Conservation (phyloP, 2,797 vertebrate species). For the Macropodus opercularis region DNA sequence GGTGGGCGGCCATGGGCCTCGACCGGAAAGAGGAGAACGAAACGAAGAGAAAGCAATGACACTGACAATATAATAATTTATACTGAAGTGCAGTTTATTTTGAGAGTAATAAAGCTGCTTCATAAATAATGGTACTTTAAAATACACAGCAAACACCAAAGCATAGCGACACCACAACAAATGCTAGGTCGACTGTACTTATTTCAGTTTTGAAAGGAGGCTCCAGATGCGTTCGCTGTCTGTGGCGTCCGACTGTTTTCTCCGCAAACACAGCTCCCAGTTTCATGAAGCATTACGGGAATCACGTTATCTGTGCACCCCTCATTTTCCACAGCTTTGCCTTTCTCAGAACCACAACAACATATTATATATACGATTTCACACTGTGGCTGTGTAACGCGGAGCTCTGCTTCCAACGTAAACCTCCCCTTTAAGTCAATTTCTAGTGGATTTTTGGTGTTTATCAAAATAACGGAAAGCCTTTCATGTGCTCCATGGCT, state of each 20-base stretch:
- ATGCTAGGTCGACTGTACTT: no score
- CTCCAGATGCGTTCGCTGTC: neutral
- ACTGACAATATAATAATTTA: no score
- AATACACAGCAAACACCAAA: no score
- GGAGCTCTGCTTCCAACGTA: constrained; percentile 23
- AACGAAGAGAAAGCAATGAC: no score
- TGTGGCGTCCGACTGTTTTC: neutral
- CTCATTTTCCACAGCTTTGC: constrained; percentile 27
- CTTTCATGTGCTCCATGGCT: constrained; percentile 58
- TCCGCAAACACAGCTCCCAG: neutral
- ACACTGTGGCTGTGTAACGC: constrained; percentile 35
- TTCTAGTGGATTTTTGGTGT: constrained; percentile 48
- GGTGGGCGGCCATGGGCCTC: no score
- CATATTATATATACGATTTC: constrained; percentile 50
- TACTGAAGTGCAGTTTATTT: no score
- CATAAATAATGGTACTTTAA: no score
- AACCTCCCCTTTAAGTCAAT: constrained; percentile 42
- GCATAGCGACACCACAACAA: no score
- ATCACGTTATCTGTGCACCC: constrained; percentile 35
- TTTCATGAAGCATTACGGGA: constrained; percentile 20
- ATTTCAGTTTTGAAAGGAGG: neutral
- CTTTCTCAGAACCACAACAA: constrained; percentile 16
- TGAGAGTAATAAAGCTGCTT: neutral
- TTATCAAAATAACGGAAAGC: constrained; percentile 58
- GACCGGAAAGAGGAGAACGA: no score